These are phyloP conservation scores for Cinclus mexicanus DNA, from an alignment of 2,113 vertebrate species.

Conservation along the genomic window DNA sequence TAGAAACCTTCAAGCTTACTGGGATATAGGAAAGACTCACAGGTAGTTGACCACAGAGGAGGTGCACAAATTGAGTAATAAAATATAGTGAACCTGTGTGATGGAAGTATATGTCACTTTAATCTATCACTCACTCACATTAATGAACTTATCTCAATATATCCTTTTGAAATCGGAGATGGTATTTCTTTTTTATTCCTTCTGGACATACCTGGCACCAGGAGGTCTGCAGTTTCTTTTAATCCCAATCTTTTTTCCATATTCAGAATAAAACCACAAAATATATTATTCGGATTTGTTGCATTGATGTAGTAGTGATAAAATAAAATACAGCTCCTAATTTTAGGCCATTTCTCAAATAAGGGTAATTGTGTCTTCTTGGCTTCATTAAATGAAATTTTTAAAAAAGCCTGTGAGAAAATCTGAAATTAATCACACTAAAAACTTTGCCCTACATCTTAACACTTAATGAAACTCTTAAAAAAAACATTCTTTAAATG, in stretches of 20 bases:
- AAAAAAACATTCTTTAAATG: slow-evolving; percentile 36
- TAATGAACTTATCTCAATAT: slow-evolving; percentile 39
- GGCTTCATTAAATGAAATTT: background rate
- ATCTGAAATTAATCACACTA: slow-evolving; percentile 27
- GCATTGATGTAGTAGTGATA: background rate
- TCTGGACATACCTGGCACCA: slow-evolving; percentile 25
- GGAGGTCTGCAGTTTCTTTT: slow-evolving; percentile 17
- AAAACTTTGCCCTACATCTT: background rate
- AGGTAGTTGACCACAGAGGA: background rate
- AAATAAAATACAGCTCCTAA: slow-evolving; percentile 5
- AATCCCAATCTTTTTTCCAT: background rate
- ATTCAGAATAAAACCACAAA: slow-evolving; percentile 8
- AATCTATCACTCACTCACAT: slow-evolving; percentile 2
- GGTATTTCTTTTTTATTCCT: slow-evolving; percentile 6
- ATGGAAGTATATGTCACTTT: background rate
- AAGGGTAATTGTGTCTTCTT: background rate
- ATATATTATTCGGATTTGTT: slow-evolving; percentile 23
- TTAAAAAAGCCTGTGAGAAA: background rate
- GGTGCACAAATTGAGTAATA: background rate
- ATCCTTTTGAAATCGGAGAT: slow-evolving; percentile 11
- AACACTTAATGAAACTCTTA: slow-evolving; percentile 12
- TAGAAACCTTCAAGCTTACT: background rate
- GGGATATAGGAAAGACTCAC: background rate
- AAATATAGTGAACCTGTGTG: background rate
- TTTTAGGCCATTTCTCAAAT: slow-evolving; percentile 3